A percentile compares a stretch with the other conserved stretches of the same genome.
phyloP scores from a whole-genome alignment of 2,888 invertebrate genomes.

The Hymenopus coronatus region DNA sequence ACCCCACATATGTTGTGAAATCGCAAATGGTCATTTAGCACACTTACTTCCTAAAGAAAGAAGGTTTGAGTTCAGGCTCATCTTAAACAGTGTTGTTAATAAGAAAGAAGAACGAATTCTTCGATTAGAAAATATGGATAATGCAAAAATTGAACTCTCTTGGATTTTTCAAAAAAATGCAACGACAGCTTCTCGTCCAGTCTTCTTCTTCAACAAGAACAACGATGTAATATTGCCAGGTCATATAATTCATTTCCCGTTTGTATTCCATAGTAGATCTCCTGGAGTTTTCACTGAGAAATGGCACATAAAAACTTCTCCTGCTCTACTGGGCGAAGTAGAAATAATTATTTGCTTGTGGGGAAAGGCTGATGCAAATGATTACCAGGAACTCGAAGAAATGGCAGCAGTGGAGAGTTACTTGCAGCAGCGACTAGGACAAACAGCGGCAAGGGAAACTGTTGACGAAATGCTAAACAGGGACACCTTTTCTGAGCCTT shows the following conservation, averaged over 20 bases:
- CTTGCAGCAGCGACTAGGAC: not conserved
- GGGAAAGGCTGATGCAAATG: not conserved
- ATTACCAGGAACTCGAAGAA: not conserved
- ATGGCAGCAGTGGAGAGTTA: not conserved
- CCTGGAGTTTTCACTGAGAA: not conserved
- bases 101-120: not conserved
- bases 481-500: not conserved
- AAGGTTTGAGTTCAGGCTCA: not conserved
- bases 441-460: not conserved
- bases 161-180: not conserved
- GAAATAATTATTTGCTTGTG: not conserved
- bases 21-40: accelerated
- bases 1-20: not conserved
- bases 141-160: not conserved
- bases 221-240: not conserved
- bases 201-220: not conserved
- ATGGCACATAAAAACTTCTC: not conserved
- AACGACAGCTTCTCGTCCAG: not conserved
- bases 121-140: not conserved
- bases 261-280: not conserved
- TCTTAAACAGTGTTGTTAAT: not conserved
- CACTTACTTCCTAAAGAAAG: not conserved
- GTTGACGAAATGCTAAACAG: not conserved
- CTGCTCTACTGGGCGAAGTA: not conserved
- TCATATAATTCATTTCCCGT: not conserved